Base-by-base conservation (phyloP, 2,113 vertebrate genomes). In the Hippocampus guttulatus region DNA sequence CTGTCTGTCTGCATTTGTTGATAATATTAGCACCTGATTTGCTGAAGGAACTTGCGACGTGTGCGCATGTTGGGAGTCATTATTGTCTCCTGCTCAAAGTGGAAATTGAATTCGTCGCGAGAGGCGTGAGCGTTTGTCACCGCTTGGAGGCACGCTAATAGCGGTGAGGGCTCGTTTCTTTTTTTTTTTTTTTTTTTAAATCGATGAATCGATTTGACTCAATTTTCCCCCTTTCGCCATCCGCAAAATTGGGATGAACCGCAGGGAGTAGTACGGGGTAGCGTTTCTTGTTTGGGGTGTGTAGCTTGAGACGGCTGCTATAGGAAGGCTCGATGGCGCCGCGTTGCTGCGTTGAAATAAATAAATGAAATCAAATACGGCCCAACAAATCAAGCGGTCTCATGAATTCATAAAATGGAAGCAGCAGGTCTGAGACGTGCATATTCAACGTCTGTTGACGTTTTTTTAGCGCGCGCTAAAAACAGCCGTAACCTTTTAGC, bases 11-110 rank as follows among this genome's bases (percentile, higher is more conserved):
- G 75, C 78, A 76, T 86, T 79, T 76, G 67, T 68, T 75, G 47
- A 33, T 70, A 65, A 79, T 79, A 79, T 84, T 78, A 87, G 75
- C 67, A 16, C 77, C 81, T 84, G 75, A 79, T 87, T 86, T 86
- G 73, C 82, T 86, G 82, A 75, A 79, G 77, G 79, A 84, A 86
- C 81, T 79, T 74, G 69, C 75, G 71, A 57, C 75, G 71, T 77
- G 78, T 81, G 64, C 73, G 27, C 20, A 75, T 67, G 74, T 64
- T 58, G 75, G 76, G 75, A 65, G 73, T 84, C 77, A 86, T 88
- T 77, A 82, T 77, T 75, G 78, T 40, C 77, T 21, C 52, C 73
- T 76, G 73, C 27, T 18, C 64, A 82, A 62, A 18, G 1, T 20
- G 64, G 64, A 75, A 76, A 74, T 78, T 74, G 75, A 78, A 83